Base-by-base conservation (phyloP, 1,140 invertebrate genomes). In the Littorina saxatilis region DNA sequence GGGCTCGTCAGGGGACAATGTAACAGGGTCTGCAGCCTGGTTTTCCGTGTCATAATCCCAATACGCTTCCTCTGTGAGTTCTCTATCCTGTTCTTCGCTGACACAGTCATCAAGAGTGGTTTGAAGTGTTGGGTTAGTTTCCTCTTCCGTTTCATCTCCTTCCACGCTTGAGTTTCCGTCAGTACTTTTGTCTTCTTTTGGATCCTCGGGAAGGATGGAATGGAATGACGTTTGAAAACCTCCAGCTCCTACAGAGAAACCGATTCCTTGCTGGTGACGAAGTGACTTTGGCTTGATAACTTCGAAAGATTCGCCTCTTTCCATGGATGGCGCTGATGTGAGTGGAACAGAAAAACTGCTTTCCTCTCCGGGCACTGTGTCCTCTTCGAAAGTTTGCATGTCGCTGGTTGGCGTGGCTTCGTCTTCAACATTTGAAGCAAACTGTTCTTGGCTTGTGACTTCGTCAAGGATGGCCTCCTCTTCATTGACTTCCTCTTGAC, bases 231-330 rank as follows among this genome's bases (percentile, higher is more conserved):
- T 61, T 3, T 35, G 29, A 17, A 32, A 58, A 23, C 52, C 40
- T 15, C 37, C 50, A 35, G 47, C 29, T 43, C 29, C 29, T 4
- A 61, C 35, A n/a, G 37, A 35, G n/a, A 76, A 76, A 15, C 35
- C 55, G 15, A 37, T 29, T 11, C 29, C 13, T 58, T 11, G 7
- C 35, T 35, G 74, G 9, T n/a, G 55, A 76, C 27, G 52, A 39
- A 76, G 32, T 61, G 40, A 9, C 27, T 39, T 76, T 9, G 50
- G 74, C 35, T 29, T 35, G n/a, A 3, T 37, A 11, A 58, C 20
- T 76, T 76, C 74, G 35, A 76, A 76, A 55, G 74, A 76, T 58
- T 76, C 73, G 13, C 43, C 43, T 43, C 73, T 75, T 55, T 75
- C 73, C 5, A 75, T 55, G 29, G 73, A 75, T 11, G n/a, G 43